Base-by-base conservation (phyloP, 2,113 vertebrate genomes). In the Cichladusa arquata region DNA sequence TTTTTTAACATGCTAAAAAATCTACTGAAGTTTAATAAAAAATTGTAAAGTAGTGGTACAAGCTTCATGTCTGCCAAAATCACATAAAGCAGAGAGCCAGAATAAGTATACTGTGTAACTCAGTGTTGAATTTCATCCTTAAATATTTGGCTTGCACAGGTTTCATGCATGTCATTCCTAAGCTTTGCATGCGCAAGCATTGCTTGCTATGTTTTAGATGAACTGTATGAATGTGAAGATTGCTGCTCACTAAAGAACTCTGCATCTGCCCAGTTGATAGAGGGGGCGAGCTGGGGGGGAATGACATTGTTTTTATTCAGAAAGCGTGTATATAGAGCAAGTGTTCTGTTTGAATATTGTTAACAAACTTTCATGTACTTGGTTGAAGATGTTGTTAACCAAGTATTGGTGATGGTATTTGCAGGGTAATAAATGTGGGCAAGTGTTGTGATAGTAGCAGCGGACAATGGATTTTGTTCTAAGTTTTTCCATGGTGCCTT, bases 31-130 rank as follows among this genome's bases (percentile, higher is more conserved):
- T 72, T 67, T 47, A 10, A 34, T 16, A 17, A 16, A 45, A 62
- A 23, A 5, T 9, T 7, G 4, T 38, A 0, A 24, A 33, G 17
- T 44, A 42, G 6, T 4, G 12, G 14, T 48, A 25, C 3, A 33
- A n/a, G 13, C 24, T 64, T 86, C 11, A 11, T 3, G 4, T 45
- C 62, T 77, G 45, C 31, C n/a, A 77, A 81, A 40, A 53, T 53
- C 18, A 6, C 11, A 31, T 57, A 12, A 69, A 84, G 28, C 44
- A 83, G 50, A 61, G 25, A 42, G 25, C 28, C 50, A 45, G 67
- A 77, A 14, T 44, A 82, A 81, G 24, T 44, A 5, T 28, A 8
- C 23, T 58, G 8, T 65, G 12, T 38, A 86, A 92, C 33, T 57
- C 19, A 22, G 2, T 25, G 53, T 26, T 77, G 61, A 56, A 65